Percentiles rank a stretch among this genome's conserved stretches.
phyloP scores from a whole-genome alignment of 2,888 invertebrate genomes.

The Andrena dorsata region DNA sequence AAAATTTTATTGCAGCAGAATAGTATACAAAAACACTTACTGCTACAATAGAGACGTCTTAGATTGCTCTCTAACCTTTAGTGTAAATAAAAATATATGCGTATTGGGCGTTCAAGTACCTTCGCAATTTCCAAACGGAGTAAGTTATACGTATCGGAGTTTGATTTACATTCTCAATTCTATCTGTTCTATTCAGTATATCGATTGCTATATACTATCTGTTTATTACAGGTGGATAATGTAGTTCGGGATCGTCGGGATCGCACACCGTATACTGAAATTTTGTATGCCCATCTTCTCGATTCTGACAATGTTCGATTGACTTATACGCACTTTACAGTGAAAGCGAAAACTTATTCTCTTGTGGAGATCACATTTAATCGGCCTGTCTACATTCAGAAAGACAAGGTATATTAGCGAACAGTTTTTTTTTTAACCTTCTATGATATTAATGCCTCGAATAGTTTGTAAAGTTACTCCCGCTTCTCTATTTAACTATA shows the following conservation, averaged over 20 bases:
- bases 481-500: slow-evolving; percentile 78
- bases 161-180: background rate
- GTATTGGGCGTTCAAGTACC: slow-evolving; percentile 92
- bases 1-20: slow-evolving; percentile 90
- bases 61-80: slow-evolving; percentile 92
- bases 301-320: slow-evolving; percentile 92
- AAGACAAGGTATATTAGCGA: slow-evolving; percentile 87
- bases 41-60: slow-evolving; percentile 91
- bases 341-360: slow-evolving; percentile 90
- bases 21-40: slow-evolving; percentile 89
- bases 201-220: slow-evolving; percentile 4
- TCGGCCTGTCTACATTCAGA: slow-evolving; percentile 91
- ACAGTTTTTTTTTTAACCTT: slow-evolving; percentile 39
- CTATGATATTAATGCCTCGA: background rate
- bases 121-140: slow-evolving; percentile 88
- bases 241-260: slow-evolving; percentile 41
- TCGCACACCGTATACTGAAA: slow-evolving; percentile 88
- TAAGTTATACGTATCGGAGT: slow-evolving; percentile 41
- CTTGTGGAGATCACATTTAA: slow-evolving; percentile 93
- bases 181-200: slow-evolving; percentile 2
- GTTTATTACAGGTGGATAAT: slow-evolving; percentile 56
- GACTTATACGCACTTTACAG: slow-evolving; percentile 93
- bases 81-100: slow-evolving; percentile 92
- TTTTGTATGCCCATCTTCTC: slow-evolving; percentile 92
- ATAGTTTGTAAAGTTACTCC: background rate